Evolutionary conservation across 2,888 invertebrate genomes (phyloP), one percentile per base, ranked within the genome.

Genomic region (Parascotia fuliginaria): DNA sequence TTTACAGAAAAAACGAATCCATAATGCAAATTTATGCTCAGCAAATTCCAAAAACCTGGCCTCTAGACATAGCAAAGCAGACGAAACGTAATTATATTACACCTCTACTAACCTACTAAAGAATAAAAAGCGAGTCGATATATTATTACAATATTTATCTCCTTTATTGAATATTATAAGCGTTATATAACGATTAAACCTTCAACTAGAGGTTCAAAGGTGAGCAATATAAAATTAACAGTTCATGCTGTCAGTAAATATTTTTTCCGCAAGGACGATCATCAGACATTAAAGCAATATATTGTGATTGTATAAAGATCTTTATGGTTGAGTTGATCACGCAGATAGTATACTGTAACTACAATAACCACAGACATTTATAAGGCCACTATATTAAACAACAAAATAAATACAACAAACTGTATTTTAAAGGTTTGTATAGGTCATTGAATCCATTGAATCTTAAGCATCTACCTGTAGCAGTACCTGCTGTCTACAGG

Each of bases 141-240:
- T n/a, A n/a, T n/a, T n/a, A n/a, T n/a, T n/a, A n/a, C n/a, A n/a
- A n/a, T n/a, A n/a, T n/a, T n/a, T n/a, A n/a, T n/a, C n/a, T n/a
- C n/a, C n/a, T n/a, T n/a, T n/a, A 49, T 19, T 16, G 5, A 19
- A 27, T 29, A 38, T 9, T 28, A 5, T 22, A n/a, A 41, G n/a
- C 31, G 7, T 24, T 42, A 47, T 34, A 44, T 47, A 46, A 40
- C 28, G 28, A 5, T 54, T 43, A 39, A 54, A 60, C 62, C 60
- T 65, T 57, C 57, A 42, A 50, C 34, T 39, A 38, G 29, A 42
- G 45, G 62, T 60, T 60, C 61, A 71, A 54, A 70, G 59, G 60
- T 64, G 55, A 70, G 51, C 54, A 13, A 31, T 28, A 28, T 53
- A 59, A 56, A 62, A 58, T 42, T 40, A 37, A 40, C 42, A 42